Percentiles rank a stretch among this genome's conserved stretches.
phyloP scores from a whole-genome alignment of 2,797 vertebrate species.

The Urosaurus nigricauda region DNA sequence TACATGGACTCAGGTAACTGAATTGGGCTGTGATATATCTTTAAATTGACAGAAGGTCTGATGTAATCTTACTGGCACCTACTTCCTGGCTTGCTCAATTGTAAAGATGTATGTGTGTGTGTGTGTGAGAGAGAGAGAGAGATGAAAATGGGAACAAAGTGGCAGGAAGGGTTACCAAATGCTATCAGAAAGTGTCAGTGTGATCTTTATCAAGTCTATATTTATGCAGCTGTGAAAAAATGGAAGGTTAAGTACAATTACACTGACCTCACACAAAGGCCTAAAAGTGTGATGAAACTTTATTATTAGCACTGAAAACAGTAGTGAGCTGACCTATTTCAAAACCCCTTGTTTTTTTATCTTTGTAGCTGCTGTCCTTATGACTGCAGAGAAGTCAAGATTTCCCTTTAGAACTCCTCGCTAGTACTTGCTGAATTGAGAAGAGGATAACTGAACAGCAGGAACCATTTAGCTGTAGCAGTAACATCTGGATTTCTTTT shows the following conservation, averaged over 20 bases:
- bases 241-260: conserved; percentile 21
- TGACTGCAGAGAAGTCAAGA: background rate
- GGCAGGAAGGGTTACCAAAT: background rate
- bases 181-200: background rate
- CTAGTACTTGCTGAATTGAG: background rate
- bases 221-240: conserved; percentile 7
- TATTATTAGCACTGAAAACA: conserved; percentile 6
- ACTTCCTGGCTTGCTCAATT: background rate
- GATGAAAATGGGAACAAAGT: background rate
- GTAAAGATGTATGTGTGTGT: too few relatives aligned
- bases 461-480: background rate
- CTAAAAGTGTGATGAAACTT: background rate
- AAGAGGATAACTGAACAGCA: conserved; percentile 15
- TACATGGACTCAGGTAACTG: background rate
- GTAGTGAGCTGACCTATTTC: conserved; percentile 11
- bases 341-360: background rate
- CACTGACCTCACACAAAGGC: background rate
- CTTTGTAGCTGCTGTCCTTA: background rate
- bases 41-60: background rate
- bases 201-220: background rate
- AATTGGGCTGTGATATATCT: background rate
- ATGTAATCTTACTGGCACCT: background rate
- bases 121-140: background rate
- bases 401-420: conserved; percentile 2
- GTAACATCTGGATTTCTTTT: background rate